Conservation (phyloP, 1,140 invertebrate genomes). For the Caenorhabditis briggsae region DNA sequence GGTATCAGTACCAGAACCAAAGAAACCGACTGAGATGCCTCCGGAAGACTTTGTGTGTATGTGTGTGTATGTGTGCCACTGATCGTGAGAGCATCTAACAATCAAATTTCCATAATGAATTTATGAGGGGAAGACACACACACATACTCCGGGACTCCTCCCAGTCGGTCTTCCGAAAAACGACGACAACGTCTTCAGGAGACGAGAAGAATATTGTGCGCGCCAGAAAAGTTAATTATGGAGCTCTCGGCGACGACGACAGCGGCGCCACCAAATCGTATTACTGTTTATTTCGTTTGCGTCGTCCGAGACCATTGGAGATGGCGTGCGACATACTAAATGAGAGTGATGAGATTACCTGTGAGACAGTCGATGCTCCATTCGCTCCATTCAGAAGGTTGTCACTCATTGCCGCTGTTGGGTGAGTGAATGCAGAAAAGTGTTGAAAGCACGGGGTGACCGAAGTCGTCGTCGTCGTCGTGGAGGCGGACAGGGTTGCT, state of each 20-base stretch:
- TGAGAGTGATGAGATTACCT: slow-evolving; percentile 35
- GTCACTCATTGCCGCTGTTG: slow-evolving; percentile 16
- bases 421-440: slow-evolving; percentile 2
- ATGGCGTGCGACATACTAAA: background rate
- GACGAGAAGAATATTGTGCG: slow-evolving; percentile 61
- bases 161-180: slow-evolving; percentile 49
- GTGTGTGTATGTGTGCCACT: slow-evolving; percentile 24
- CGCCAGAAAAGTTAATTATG: slow-evolving; percentile 67
- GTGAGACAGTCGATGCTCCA: slow-evolving; percentile 40
- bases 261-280: slow-evolving; percentile 57
- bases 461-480: slow-evolving; percentile 46
- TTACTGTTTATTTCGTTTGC: slow-evolving; percentile 61
- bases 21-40: slow-evolving; percentile 31
- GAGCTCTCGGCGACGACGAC: slow-evolving; percentile 55
- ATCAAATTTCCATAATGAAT: slow-evolving; percentile 68
- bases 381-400: slow-evolving; percentile 26
- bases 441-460: slow-evolving; percentile 19
- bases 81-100: slow-evolving; percentile 57
- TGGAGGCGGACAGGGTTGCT: slow-evolving; percentile 43
- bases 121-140: slow-evolving; percentile 63
- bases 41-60: background rate
- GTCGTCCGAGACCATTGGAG: slow-evolving; percentile 7
- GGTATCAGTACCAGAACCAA: background rate
- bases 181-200: slow-evolving; percentile 28
- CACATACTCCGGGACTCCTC: slow-evolving; percentile 27